Percentiles rank a stretch among this genome's conserved stretches.
phyloP scores from a whole-genome alignment of 2,113 vertebrate species.

The Pseudorasbora parva region DNA sequence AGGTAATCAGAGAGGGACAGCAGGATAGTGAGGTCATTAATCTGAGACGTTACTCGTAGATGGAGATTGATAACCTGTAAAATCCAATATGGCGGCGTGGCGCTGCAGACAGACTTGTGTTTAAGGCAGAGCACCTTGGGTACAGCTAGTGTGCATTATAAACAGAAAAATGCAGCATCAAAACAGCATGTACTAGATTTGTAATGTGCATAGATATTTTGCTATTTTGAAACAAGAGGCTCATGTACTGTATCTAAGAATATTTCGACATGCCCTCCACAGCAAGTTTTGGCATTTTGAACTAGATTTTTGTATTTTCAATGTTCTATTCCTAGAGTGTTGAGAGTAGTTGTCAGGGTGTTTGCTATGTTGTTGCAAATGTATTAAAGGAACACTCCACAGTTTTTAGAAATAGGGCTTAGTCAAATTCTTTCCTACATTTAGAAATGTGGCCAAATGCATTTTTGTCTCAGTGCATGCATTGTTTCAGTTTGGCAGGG shows the following conservation, averaged over 20 bases:
- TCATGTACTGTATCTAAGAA: background rate
- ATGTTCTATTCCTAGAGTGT: background rate
- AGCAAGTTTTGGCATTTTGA: background rate
- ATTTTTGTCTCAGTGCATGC: too few relatives aligned
- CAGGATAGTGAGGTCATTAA: slow-evolving; percentile 53
- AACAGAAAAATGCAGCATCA: background rate
- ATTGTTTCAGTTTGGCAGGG: too few relatives aligned
- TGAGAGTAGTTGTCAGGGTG: background rate
- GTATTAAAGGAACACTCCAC: too few relatives aligned
- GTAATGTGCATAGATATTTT: too few relatives aligned
- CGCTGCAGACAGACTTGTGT: background rate
- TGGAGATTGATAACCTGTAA: slow-evolving; percentile 52
- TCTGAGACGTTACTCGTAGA: slow-evolving; percentile 45
- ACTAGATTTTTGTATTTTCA: too few relatives aligned
- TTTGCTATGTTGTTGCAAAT: background rate
- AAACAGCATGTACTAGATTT: background rate
- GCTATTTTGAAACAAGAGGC: background rate
- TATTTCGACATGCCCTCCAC: background rate
- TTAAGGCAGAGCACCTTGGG: background rate
- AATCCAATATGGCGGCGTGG: slow-evolving; percentile 40
- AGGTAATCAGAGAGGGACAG: slow-evolving; percentile 51
- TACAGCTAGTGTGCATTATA: background rate
- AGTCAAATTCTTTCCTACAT: too few relatives aligned
- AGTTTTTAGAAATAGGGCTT: too few relatives aligned
- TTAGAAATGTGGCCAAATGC: too few relatives aligned